Base-by-base conservation (phyloP, 2,888 invertebrate genomes). In the Ophion ventricosus region DNA sequence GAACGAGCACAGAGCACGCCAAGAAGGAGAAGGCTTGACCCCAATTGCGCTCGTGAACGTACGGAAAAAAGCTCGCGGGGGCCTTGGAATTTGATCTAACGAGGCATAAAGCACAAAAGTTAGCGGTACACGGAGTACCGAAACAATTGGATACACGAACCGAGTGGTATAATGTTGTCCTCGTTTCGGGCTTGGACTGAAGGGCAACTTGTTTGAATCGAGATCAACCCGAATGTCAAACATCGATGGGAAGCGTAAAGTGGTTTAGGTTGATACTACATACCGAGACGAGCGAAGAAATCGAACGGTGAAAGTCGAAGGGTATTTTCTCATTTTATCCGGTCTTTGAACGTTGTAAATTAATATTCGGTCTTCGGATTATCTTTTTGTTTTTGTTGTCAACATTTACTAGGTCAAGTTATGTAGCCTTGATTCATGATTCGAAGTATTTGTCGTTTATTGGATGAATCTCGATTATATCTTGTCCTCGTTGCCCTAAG, bases 21-120 rank as follows among this genome's bases (percentile, higher is more conserved):
- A 72, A 67, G 61, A 49, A 54, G 69, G 74, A 78, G 35, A 43
- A 74, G 63, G 81, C 84, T 81, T 81, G 81, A 84, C 84, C 81
- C 49, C 81, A 84, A 74, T 84, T 84, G 77, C 17, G 17, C 70
- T 40, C 57, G 20, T 11, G 69, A 77, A 81, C 43, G 73, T 72
- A 63, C 29, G 57, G 57, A 74, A 78, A 78, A 73, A 73, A 82
- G 61, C 23, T 73, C 43, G 40, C 76, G 59, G 59, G 63, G 54
- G 79, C 83, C 61, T 59, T 74, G 40, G 63, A 67, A 83, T 69
- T 61, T 54, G 63, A 79, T 79, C 26, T 49, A 79, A 75, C 63
- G 57, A 49, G 49, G 69, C 49, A 17, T 80, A 49, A 26, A 64
- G 57, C 23, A 25, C 5, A n/a, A 10, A 69, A 67, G 56, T 83